Base-by-base conservation (phyloP, 2,888 invertebrate species). In the Atethmia centrago region DNA sequence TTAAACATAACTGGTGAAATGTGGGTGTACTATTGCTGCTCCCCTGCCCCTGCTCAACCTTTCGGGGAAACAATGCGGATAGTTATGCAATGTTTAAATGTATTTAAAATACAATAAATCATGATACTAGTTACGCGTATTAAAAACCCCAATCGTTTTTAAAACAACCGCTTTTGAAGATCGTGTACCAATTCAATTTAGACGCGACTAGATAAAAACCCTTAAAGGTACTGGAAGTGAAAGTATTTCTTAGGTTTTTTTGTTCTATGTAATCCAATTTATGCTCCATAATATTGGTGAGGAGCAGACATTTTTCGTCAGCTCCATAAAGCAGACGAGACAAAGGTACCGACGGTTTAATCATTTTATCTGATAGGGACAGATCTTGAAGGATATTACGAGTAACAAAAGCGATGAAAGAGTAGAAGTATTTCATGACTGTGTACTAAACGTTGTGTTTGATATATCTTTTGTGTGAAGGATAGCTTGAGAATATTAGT, bases 301-400 rank as follows among this genome's bases (percentile, higher is more conserved):
- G 64, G 63, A 67, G 74, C 45, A 42, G 74, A 71, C 55, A 82
- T 85, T 84, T 87, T 76, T 74, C 71, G 71, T 62, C 66, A 76
- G 61, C 49, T n/a, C 49, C 53, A 74, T 85, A 85, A 87, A 85
- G 70, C 62, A 79, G 87, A 66, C 67, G 66, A 79, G 83, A 85
- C 87, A 85, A 87, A 85, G 79, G 85, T 63, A 77, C 62, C 21
- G 66, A 63, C 64, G 64, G 71, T 87, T 87, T 83, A 82, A 83
- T 85, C 74, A 87, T 77, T 85, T 87, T 77, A 85, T 79, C 80
- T 68, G 76, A 74, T 85, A 68, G 71, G 67, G 71, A 71, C 67
- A 74, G 66, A 72, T 85, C 79, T 85, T 71, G 28, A 72, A 72
- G 79, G 74, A 76, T 77, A 79, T 85, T 77, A 74, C 74, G 76